phyloP scores from a whole-genome alignment of 2,888 invertebrate species.

The Spisula subtruncata region DNA sequence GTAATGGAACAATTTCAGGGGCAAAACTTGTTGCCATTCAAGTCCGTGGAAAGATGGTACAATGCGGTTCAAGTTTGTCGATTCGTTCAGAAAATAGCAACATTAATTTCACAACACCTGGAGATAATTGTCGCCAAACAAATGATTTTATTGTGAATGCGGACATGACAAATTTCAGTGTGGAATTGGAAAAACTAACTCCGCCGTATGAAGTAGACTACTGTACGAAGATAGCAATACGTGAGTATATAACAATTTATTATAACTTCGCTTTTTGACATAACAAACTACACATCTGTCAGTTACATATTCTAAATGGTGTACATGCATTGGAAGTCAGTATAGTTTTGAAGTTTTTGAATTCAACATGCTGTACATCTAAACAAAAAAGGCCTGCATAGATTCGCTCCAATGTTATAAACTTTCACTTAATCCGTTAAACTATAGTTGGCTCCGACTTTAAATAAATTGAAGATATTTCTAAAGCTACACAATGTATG shows the following conservation, averaged over 20 bases:
- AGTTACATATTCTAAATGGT: too few relatives aligned
- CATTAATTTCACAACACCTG: neutral
- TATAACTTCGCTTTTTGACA: too few relatives aligned
- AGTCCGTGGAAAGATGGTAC: neutral
- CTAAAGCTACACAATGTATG: too few relatives aligned
- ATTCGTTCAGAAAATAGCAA: neutral
- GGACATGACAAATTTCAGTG: neutral
- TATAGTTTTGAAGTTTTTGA: too few relatives aligned
- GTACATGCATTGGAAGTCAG: too few relatives aligned
- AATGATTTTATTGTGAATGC: neutral
- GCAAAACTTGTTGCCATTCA: conserved; percentile 25
- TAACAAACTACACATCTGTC: too few relatives aligned
- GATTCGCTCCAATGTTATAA: too few relatives aligned
- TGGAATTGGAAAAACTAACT: conserved; percentile 23
- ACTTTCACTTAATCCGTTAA: too few relatives aligned
- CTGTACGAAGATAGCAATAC: conserved; percentile 16
- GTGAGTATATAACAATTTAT: neutral
- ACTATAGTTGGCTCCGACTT: too few relatives aligned
- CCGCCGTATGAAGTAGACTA: conserved; percentile 34
- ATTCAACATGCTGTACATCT: too few relatives aligned
- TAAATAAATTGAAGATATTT: too few relatives aligned
- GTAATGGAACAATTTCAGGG: conserved; percentile 23
- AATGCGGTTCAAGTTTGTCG: conserved; percentile 20
- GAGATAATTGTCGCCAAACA: neutral
- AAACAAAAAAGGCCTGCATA: too few relatives aligned